phyloP scores from a whole-genome alignment of 2,888 invertebrate species.

The Globia sparganii region DNA sequence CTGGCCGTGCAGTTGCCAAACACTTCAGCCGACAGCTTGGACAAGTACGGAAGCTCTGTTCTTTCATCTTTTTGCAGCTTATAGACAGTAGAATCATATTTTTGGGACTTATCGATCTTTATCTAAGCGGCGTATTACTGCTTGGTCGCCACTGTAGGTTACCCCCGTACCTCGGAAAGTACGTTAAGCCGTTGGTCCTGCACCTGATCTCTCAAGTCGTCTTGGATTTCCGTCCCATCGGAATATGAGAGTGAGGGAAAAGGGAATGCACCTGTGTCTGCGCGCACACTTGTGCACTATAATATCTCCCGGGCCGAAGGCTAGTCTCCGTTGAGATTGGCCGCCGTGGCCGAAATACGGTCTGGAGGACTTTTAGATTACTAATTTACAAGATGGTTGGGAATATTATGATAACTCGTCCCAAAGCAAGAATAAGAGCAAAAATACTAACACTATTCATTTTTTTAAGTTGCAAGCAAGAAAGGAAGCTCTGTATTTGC shows the following conservation, averaged over 20 bases:
- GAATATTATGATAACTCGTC: neutral
- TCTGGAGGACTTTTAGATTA: too few relatives aligned
- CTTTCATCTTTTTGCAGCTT: neutral
- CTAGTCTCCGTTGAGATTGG: too few relatives aligned
- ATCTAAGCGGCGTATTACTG: neutral
- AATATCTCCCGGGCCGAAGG: too few relatives aligned
- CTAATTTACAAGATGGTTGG: neutral
- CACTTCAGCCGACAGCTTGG: slow-evolving; percentile 70
- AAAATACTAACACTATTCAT: neutral
- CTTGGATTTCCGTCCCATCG: too few relatives aligned
- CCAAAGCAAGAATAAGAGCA: neutral
- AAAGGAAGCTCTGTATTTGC: neutral
- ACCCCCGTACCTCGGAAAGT: too few relatives aligned
- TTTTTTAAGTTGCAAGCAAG: neutral
- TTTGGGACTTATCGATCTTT: neutral
- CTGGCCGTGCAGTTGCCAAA: slow-evolving; percentile 81
- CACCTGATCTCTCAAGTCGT: too few relatives aligned
- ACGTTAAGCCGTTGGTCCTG: too few relatives aligned
- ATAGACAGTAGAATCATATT: neutral
- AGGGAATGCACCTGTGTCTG: too few relatives aligned
- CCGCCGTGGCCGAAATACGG: too few relatives aligned
- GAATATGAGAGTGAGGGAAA: too few relatives aligned
- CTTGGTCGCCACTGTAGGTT: neutral
- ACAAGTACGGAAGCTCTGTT: slow-evolving; percentile 70
- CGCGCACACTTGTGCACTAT: too few relatives aligned